Evolutionary conservation across 2,113 vertebrate genomes (phyloP).

Genomic region (Cyanoderma ruficeps): DNA sequence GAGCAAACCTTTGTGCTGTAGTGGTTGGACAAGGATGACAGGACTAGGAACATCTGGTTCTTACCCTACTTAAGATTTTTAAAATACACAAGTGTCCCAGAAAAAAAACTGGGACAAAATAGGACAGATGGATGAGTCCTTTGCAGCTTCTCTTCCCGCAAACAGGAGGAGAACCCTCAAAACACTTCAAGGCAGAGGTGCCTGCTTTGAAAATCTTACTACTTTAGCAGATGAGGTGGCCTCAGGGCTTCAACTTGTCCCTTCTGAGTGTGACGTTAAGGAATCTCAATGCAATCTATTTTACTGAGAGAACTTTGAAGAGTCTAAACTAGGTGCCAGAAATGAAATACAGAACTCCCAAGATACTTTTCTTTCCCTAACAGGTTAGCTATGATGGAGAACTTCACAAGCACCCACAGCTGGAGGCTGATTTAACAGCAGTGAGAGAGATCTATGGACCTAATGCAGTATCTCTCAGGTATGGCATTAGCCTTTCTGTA

Average conservation of each 20-base stretch:
- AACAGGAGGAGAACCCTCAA: background rate
- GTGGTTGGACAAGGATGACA: background rate
- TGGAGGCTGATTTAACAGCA: constrained; percentile 86
- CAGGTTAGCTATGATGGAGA: constrained; percentile 90
- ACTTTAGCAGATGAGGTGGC: background rate
- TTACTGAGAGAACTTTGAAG: background rate
- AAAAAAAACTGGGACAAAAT: background rate
- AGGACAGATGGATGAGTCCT: background rate
- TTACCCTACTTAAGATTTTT: background rate
- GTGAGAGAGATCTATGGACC: constrained; percentile 88
- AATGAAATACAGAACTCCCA: background rate
- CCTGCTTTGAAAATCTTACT: background rate
- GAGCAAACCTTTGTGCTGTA: background rate
- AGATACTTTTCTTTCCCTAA: background rate
- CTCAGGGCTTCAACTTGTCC: background rate
- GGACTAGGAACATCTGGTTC: background rate
- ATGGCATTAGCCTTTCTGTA: background rate
- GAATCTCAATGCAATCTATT: background rate
- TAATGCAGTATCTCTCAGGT: constrained; percentile 92
- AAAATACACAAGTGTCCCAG: background rate
- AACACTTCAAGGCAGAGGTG: background rate
- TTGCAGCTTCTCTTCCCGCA: background rate
- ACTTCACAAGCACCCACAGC: constrained; percentile 87
- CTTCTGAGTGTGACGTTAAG: background rate
- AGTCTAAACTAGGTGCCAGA: background rate